Evolutionary conservation across 2,113 vertebrate genomes (phyloP).

Genomic region (Girardinichthys multiradiatus): DNA sequence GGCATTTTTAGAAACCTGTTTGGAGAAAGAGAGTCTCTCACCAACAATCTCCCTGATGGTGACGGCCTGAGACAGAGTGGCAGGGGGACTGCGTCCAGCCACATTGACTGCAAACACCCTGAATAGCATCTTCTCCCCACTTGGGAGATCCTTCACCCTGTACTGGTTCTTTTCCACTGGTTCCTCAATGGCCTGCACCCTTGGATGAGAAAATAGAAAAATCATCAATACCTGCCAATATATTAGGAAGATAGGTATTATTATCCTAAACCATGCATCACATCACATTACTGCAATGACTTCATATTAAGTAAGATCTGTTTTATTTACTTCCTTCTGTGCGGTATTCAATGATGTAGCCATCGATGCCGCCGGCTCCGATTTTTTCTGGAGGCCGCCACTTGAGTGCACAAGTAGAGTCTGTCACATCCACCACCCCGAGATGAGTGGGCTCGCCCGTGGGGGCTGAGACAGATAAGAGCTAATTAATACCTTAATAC

Average conservation of each 20-base stretch:
- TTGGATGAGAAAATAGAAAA: slow-evolving; percentile 64
- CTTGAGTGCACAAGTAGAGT: slow-evolving; percentile 86
- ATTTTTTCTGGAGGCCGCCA: slow-evolving; percentile 88
- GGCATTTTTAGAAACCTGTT: no score
- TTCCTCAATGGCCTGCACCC: slow-evolving; percentile 81
- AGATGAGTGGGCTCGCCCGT: slow-evolving; percentile 87
- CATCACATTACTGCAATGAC: not conserved
- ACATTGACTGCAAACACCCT: slow-evolving; percentile 86
- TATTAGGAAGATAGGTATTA: no score
- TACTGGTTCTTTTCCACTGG: slow-evolving; percentile 79
- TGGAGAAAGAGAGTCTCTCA: slow-evolving; percentile 61
- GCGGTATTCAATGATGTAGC: slow-evolving; percentile 90
- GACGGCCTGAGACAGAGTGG: slow-evolving; percentile 80
- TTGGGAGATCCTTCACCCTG: slow-evolving; percentile 84
- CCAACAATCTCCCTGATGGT: slow-evolving; percentile 88
- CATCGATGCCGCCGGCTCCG: slow-evolving; percentile 88
- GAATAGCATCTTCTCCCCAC: slow-evolving; percentile 86
- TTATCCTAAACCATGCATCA: not conserved
- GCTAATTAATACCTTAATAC: slow-evolving; percentile 60
- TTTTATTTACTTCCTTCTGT: slow-evolving; percentile 84
- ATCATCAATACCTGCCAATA: no score
- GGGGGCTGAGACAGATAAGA: slow-evolving; percentile 77
- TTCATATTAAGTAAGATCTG: not conserved
- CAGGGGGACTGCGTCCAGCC: slow-evolving; percentile 85
- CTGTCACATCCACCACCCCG: slow-evolving; percentile 86